Evolutionary conservation across 2,113 vertebrate genomes (phyloP).

Genomic region (Rhinopomastus cyanomelas): DNA sequence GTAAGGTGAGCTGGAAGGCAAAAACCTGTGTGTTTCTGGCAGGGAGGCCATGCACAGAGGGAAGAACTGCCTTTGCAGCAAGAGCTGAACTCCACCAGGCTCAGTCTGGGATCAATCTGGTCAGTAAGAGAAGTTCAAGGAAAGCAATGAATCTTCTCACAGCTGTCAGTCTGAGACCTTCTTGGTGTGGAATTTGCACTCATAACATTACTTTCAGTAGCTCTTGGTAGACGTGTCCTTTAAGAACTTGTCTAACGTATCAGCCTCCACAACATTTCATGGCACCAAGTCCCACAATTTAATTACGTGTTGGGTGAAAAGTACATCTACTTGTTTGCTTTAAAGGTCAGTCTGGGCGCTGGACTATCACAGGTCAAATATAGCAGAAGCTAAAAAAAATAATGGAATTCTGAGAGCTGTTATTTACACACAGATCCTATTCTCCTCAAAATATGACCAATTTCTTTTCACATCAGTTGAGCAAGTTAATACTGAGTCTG

Average conservation of each 20-base stretch:
- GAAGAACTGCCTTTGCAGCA: neutral
- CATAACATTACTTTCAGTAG: neutral
- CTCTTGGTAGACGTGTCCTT: neutral
- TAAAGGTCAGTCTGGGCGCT: neutral
- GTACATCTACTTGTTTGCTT: neutral
- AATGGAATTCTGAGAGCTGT: neutral
- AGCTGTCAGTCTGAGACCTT: neutral
- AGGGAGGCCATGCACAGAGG: neutral
- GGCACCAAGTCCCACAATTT: neutral
- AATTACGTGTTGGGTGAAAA: neutral
- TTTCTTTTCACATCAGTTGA: neutral
- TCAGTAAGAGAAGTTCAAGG: neutral
- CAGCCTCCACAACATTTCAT: neutral
- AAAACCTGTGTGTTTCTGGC: neutral
- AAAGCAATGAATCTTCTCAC: neutral
- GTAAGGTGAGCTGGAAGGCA: neutral
- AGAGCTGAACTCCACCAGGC: neutral
- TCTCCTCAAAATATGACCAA: neutral
- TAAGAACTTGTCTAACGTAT: neutral
- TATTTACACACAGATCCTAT: neutral
- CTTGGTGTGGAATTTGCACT: neutral
- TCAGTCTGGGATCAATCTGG: neutral
- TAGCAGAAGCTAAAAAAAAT: neutral
- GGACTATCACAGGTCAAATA: slow-evolving; percentile 3
- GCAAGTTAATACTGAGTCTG: neutral